A percentile compares a stretch with the other conserved stretches of the same genome.
Evolutionary conservation across 1,140 invertebrate genomes (phyloP).

Genomic region (Meloidogyne chitwoodi): DNA sequence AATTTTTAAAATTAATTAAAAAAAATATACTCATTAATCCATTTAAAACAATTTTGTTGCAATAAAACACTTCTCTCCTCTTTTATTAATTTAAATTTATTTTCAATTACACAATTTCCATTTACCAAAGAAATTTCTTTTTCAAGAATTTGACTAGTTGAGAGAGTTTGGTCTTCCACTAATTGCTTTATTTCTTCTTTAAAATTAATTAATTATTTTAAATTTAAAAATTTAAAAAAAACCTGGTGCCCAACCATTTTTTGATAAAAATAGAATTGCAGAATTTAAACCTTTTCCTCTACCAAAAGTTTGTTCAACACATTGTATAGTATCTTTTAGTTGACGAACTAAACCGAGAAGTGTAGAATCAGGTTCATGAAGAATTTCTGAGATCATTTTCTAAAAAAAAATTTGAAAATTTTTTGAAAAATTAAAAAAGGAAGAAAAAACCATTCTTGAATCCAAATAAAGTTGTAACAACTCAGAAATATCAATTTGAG

Average conservation of each 20-base stretch:
- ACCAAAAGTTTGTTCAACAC: slow-evolving; percentile 43
- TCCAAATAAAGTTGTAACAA: slow-evolving; percentile 35
- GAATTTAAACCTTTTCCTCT: slow-evolving; percentile 27
- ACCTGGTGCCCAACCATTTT: slow-evolving; percentile 44
- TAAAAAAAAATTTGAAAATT: neutral
- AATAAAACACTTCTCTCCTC: neutral
- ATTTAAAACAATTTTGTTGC: slow-evolving; percentile 24
- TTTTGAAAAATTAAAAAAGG: slow-evolving; percentile 6
- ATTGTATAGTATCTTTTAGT: slow-evolving; percentile 35
- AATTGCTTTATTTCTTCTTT: slow-evolving; percentile 28
- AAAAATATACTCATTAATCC: slow-evolving; percentile 26
- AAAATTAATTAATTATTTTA: neutral
- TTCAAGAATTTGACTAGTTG: slow-evolving; percentile 11
- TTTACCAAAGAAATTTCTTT: slow-evolving; percentile 29
- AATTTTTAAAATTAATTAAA: neutral
- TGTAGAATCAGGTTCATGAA: neutral
- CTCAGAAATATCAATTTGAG: slow-evolving; percentile 23
- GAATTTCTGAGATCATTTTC: neutral
- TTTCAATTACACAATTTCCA: neutral
- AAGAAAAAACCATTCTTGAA: slow-evolving; percentile 29
- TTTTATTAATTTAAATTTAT: neutral
- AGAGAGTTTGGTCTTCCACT: slow-evolving; percentile 28
- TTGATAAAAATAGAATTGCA: slow-evolving; percentile 29
- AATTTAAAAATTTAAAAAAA: neutral
- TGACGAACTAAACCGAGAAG: slow-evolving; percentile 38